Evolutionary conservation across 1,140 invertebrate species (phyloP).

Genomic region (Hypothenemus hampei): DNA sequence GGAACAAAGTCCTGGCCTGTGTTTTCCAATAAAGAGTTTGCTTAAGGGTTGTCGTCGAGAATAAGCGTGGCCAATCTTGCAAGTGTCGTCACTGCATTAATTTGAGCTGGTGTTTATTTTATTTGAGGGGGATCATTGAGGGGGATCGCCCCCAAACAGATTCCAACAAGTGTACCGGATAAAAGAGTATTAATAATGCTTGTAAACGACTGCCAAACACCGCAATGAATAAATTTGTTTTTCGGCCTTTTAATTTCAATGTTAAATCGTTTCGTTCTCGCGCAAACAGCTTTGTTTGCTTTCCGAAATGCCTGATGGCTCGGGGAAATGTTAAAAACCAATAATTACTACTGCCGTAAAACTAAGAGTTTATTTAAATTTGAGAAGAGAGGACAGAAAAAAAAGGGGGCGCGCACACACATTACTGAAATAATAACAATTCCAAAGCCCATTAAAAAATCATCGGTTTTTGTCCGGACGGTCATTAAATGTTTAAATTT

Average conservation of each 20-base stretch:
- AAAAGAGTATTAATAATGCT: conserved; percentile 16
- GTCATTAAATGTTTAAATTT: conserved; percentile 45
- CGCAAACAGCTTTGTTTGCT: too few relatives aligned
- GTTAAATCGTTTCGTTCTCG: too few relatives aligned
- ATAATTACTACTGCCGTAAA: too few relatives aligned
- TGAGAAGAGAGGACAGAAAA: too few relatives aligned
- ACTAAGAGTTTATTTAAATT: too few relatives aligned
- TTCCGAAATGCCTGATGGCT: too few relatives aligned
- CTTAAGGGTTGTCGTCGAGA: conserved; percentile 8
- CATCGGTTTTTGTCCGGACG: conserved; percentile 29
- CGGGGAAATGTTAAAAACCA: too few relatives aligned
- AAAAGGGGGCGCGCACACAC: too few relatives aligned
- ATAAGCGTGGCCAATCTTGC: conserved; percentile 18
- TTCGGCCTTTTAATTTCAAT: too few relatives aligned
- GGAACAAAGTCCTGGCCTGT: background rate
- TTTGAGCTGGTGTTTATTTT: conserved; percentile 15
- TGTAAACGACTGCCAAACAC: background rate
- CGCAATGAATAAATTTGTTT: conserved; percentile 10
- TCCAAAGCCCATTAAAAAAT: conserved; percentile 8
- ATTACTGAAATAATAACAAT: conserved; percentile 16
- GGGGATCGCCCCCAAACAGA: background rate
- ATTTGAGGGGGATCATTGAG: conserved; percentile 16
- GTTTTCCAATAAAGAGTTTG: conserved; percentile 4
- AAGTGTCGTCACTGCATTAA: conserved; percentile 18
- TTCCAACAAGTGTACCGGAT: conserved; percentile 16